Percentiles rank a stretch among this genome's conserved stretches.
Evolutionary conservation across 2,797 vertebrate genomes (phyloP).

Genomic region (Microctenopoma lineatum): DNA sequence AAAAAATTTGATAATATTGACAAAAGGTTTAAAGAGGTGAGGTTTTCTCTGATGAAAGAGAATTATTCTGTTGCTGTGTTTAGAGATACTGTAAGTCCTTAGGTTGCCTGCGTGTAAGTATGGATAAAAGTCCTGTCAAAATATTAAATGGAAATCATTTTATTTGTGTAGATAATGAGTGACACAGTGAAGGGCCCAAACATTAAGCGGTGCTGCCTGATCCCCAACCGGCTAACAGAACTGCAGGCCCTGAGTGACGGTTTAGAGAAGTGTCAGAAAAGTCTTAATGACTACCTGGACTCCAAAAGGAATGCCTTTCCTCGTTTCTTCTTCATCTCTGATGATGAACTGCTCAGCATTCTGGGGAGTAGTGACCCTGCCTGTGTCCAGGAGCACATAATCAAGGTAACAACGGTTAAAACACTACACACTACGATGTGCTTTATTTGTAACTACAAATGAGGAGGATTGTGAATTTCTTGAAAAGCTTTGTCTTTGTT

Average conservation of each 20-base stretch:
- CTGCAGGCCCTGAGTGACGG: constrained; percentile 87
- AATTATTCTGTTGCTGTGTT: neutral
- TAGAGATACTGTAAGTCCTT: no score
- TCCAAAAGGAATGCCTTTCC: constrained; percentile 97
- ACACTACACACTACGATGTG: neutral
- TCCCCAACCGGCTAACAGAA: constrained; percentile 86
- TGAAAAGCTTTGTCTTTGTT: constrained; percentile 26
- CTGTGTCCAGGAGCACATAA: constrained; percentile 98
- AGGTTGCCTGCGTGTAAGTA: no score
- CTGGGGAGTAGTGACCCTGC: constrained; percentile 91
- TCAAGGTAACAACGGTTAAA: constrained; percentile 86
- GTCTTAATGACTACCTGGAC: constrained; percentile 94
- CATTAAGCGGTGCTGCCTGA: constrained; percentile 91
- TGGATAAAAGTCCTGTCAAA: no score
- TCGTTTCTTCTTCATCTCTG: constrained; percentile 97
- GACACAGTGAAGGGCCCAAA: constrained; percentile 86
- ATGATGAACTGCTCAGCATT: constrained; percentile 97
- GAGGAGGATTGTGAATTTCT: neutral
- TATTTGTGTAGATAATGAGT: constrained; percentile 88
- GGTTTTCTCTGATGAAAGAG: constrained; percentile 37
- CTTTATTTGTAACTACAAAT: neutral
- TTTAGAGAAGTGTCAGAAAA: constrained; percentile 97
- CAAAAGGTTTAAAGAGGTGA: constrained; percentile 89
- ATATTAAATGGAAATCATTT: no score
- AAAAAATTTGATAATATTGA: constrained; percentile 94